Conservation (phyloP, 2,888 invertebrate species). For the Pseudanteris insignis region DNA sequence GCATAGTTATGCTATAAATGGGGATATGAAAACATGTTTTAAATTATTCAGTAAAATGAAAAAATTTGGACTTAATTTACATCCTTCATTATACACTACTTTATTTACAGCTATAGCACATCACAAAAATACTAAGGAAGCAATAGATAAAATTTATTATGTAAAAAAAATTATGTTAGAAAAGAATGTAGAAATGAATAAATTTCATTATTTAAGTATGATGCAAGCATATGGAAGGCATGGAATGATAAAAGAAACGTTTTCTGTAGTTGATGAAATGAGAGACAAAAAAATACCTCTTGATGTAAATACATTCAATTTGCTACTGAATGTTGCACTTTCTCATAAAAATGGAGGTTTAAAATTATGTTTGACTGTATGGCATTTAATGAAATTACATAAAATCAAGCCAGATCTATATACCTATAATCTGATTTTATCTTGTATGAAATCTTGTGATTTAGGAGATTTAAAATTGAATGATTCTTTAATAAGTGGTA, state of each 20-base stretch:
- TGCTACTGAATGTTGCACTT: conserved; percentile 85
- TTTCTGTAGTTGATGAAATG: conserved; percentile 88
- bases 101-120: conserved; percentile 90
- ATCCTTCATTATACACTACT: conserved; percentile 81
- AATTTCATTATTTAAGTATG: conserved; percentile 86
- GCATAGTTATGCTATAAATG: conserved; percentile 82
- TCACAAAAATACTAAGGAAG: conserved; percentile 75
- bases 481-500: conserved; percentile 5
- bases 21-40: conserved; percentile 88
- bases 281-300: conserved; percentile 71
- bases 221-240: conserved; percentile 90
- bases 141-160: conserved; percentile 74
- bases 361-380: conserved; percentile 82
- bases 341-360: conserved; percentile 82
- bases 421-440: conserved; percentile 83
- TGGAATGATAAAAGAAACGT: conserved; percentile 81
- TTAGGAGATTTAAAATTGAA: conserved; percentile 15
- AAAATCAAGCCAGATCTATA: conserved; percentile 76
- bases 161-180: conserved; percentile 76
- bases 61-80: conserved; percentile 74
- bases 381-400: conserved; percentile 80
- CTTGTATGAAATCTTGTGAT: conserved; percentile 80
- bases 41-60: conserved; percentile 86
- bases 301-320: conserved; percentile 77
- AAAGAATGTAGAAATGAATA: conserved; percentile 76